These are phyloP conservation scores for Nasalis larvatus DNA, from an alignment of 2,113 vertebrate species.

Conservation along the genomic window DNA sequence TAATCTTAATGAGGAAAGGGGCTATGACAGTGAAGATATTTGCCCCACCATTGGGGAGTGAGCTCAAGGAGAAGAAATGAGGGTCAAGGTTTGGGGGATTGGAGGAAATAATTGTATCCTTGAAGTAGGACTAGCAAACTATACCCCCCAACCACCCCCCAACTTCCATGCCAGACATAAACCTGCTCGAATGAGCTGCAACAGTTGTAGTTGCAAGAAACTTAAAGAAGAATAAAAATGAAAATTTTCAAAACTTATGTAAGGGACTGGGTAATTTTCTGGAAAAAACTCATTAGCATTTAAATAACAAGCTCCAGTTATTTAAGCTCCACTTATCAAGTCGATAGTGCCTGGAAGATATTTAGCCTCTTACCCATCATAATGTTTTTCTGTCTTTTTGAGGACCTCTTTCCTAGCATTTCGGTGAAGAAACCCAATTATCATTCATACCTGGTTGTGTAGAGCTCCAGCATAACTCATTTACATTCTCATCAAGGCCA, in stretches of 20 bases:
- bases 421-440: neutral
- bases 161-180: neutral
- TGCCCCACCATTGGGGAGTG: fast-evolving
- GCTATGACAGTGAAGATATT: fast-evolving
- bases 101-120: neutral
- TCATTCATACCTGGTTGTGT: conserved; percentile 39
- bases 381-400: neutral
- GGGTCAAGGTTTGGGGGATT: fast-evolving
- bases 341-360: conserved; percentile 47
- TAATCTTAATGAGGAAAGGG: neutral
- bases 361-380: conserved; percentile 37
- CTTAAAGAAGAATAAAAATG: conserved; percentile 48
- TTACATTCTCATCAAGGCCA: conserved; percentile 52
- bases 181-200: neutral
- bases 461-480: neutral
- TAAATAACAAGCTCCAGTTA: conserved; percentile 68
- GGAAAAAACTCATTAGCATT: conserved; percentile 74
- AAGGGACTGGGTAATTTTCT: conserved; percentile 64
- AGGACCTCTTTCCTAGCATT: neutral
- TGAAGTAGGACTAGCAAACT: neutral
- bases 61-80: neutral
- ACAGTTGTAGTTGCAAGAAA: neutral
- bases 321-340: conserved; percentile 57
- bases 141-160: too few species aligned
- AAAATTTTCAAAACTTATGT: conserved; percentile 48